phyloP scores from a whole-genome alignment of 2,797 vertebrate genomes.

The Tenualosa ilisha region DNA sequence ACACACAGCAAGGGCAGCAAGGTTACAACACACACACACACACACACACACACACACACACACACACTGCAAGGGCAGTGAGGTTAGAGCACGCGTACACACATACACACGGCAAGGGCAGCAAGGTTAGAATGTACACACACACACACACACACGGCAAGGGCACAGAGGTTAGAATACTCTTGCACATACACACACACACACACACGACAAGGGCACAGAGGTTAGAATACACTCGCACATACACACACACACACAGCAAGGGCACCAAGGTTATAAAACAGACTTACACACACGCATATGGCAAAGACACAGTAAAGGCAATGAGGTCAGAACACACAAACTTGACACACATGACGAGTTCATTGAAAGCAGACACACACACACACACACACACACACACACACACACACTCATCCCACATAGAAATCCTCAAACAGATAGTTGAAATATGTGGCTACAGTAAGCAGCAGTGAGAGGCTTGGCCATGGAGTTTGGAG shows the following conservation, averaged over 20 bases:
- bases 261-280: neutral
- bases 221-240: neutral
- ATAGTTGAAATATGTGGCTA: too few relatives aligned
- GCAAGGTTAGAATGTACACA: neutral
- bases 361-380: too few relatives aligned
- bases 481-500: too few relatives aligned
- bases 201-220: neutral
- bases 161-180: neutral
- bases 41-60: constrained; percentile 83
- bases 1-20: neutral
- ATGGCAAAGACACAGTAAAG: neutral
- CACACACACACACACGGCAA: neutral
- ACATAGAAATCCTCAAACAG: too few relatives aligned
- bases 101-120: neutral
- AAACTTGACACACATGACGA: neutral
- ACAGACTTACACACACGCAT: neutral
- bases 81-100: constrained; percentile 75
- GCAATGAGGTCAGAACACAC: neutral
- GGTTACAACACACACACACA: constrained; percentile 65
- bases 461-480: too few relatives aligned
- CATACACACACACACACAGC: neutral
- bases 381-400: too few relatives aligned
- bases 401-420: too few relatives aligned
- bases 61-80: constrained; percentile 95
- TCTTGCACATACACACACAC: neutral